phyloP scores from a whole-genome alignment of 2,797 vertebrate species.

The Chaetodon trifasciatus region DNA sequence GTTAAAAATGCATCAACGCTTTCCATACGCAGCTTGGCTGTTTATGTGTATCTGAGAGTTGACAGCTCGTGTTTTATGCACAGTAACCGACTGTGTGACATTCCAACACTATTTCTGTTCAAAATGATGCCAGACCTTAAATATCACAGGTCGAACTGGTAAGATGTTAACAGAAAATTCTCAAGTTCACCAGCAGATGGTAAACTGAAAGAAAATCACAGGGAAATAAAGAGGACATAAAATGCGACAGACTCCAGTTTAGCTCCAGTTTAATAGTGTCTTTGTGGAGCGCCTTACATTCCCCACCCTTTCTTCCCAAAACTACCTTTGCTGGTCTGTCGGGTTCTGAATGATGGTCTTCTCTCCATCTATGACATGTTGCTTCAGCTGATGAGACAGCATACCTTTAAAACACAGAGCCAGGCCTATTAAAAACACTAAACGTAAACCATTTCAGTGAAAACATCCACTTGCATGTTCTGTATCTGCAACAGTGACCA shows the following conservation, averaged over 20 bases:
- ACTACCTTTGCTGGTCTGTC: slow-evolving; percentile 95
- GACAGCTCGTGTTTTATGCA: background rate
- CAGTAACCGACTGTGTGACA: background rate
- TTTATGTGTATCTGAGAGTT: background rate
- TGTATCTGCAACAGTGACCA: background rate
- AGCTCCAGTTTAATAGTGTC: background rate
- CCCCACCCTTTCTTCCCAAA: background rate
- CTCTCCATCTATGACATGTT: slow-evolving; percentile 96
- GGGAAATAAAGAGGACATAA: background rate
- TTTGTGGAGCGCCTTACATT: too few relatives aligned
- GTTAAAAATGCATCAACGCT: too few relatives aligned
- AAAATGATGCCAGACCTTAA: background rate
- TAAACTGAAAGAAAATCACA: background rate
- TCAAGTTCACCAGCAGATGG: background rate
- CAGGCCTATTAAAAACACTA: background rate
- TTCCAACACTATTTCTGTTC: background rate
- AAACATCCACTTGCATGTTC: background rate
- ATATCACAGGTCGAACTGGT: background rate
- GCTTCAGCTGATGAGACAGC: slow-evolving; percentile 97
- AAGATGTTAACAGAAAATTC: background rate
- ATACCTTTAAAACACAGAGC: slow-evolving; percentile 85
- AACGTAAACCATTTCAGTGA: background rate
- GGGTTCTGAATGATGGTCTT: slow-evolving; percentile 99
- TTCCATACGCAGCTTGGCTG: background rate
- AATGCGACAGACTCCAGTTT: background rate